A percentile compares a stretch with the other conserved stretches of the same genome.
phyloP scores from a whole-genome alignment of 1,140 invertebrate genomes.

The Drosophila lini region DNA sequence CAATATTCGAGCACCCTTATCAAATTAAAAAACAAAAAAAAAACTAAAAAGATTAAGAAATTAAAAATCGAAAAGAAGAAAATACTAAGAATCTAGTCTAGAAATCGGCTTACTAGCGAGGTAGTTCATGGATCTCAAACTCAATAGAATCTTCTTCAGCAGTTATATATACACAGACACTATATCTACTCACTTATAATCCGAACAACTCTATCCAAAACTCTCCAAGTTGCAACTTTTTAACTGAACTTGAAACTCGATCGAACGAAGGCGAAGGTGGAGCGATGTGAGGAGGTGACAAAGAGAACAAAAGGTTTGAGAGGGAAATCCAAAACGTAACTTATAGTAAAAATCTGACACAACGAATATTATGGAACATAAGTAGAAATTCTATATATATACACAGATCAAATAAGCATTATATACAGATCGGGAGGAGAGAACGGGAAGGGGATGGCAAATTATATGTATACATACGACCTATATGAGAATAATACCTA shows the following conservation, averaged over 20 bases:
- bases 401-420: constrained; percentile 77
- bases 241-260: constrained; percentile 51
- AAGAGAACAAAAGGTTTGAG: constrained; percentile 75
- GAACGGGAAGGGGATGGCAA: constrained; percentile 40
- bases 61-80: constrained; percentile 5
- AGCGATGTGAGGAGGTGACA: constrained; percentile 8
- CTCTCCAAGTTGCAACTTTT: constrained; percentile 67
- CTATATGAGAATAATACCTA: constrained; percentile 71
- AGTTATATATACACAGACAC: constrained; percentile 50
- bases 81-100: constrained; percentile 54
- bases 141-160: constrained; percentile 70
- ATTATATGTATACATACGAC: constrained; percentile 65
- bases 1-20: constrained; percentile 80
- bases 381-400: constrained; percentile 84
- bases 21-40: constrained; percentile 48
- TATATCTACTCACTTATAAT: constrained; percentile 59
- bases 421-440: constrained; percentile 60
- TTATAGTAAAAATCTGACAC: constrained; percentile 84
- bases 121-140: constrained; percentile 68
- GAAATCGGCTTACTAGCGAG: constrained; percentile 66
- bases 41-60: constrained; percentile 11
- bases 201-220: constrained; percentile 55
- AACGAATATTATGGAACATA: constrained; percentile 85
- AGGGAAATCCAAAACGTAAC: constrained; percentile 79
- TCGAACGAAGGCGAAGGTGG: constrained; percentile 9